phyloP scores from a whole-genome alignment of 2,888 invertebrate species.

The Clusia tigrina region DNA sequence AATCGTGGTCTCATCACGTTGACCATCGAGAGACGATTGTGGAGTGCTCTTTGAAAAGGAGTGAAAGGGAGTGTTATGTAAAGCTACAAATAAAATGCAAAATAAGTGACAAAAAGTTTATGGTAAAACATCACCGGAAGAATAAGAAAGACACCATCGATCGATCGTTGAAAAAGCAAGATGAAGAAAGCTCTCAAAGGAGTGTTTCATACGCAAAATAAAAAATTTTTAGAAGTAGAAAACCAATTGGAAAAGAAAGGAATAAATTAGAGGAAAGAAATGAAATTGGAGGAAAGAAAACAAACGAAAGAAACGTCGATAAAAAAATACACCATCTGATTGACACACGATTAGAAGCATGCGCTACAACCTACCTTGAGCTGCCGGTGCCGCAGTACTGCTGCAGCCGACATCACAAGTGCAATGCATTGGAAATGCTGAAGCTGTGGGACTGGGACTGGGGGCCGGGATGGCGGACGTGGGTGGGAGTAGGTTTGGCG shows the following conservation, averaged over 20 bases:
- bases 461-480: constrained; percentile 45
- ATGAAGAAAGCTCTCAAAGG: no score
- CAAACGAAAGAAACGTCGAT: no score
- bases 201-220: background rate
- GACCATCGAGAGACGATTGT: no score
- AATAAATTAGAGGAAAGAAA: background rate
- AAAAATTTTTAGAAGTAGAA: background rate
- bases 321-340: constrained; percentile 18
- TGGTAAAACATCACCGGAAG: no score
- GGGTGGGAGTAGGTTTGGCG: constrained; percentile 54
- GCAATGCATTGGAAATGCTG: constrained; percentile 52
- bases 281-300: constrained; percentile 10
- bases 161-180: background rate
- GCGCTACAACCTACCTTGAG: constrained; percentile 65
- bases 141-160: background rate
- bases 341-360: constrained; percentile 45
- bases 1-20: no score
- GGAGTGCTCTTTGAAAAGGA: no score
- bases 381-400: constrained; percentile 39
- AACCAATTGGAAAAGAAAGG: background rate
- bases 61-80: no score
- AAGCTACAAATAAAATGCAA: no score
- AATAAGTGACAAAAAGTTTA: no score
- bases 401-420: constrained; percentile 58
- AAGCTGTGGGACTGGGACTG: constrained; percentile 56